phyloP scores from a whole-genome alignment of 2,888 invertebrate genomes.

The Escarpia spicata region DNA sequence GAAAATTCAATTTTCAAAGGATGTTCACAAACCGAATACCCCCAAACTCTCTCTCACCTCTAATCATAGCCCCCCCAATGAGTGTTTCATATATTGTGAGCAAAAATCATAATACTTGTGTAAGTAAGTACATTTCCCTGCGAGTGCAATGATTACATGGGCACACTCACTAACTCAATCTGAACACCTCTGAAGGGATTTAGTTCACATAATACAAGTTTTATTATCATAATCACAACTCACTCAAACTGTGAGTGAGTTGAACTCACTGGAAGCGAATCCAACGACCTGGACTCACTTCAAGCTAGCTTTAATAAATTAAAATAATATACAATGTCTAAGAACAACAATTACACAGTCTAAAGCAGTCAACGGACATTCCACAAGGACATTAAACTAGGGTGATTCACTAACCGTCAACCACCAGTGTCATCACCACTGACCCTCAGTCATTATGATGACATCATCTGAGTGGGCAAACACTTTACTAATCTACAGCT shows the following conservation, averaged over 20 bases:
- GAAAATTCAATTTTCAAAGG: not conserved
- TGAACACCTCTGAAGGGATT: not conserved
- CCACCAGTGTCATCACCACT: not conserved
- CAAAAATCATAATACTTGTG: not conserved
- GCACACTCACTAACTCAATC: not conserved
- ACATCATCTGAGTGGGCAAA: not conserved
- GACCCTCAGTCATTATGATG: not conserved
- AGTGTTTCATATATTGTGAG: not conserved
- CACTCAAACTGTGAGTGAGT: not conserved
- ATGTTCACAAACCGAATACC: not conserved
- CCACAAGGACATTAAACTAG: not conserved
- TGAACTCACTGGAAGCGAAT: not conserved
- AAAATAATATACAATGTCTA: conserved; percentile 7
- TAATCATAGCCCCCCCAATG: not conserved
- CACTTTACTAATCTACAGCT: not conserved
- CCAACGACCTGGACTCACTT: not conserved
- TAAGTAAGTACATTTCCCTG: not conserved
- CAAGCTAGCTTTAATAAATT: not conserved
- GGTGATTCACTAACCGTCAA: not conserved
- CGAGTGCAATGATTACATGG: not conserved
- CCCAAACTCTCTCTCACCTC: not conserved
- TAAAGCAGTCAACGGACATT: not conserved
- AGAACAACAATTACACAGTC: not conserved
- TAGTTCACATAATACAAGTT: not conserved
- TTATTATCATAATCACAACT: not conserved